Base-by-base conservation (phyloP, 2,113 vertebrate species). In the Cryptomyrus ogoouensis region DNA sequence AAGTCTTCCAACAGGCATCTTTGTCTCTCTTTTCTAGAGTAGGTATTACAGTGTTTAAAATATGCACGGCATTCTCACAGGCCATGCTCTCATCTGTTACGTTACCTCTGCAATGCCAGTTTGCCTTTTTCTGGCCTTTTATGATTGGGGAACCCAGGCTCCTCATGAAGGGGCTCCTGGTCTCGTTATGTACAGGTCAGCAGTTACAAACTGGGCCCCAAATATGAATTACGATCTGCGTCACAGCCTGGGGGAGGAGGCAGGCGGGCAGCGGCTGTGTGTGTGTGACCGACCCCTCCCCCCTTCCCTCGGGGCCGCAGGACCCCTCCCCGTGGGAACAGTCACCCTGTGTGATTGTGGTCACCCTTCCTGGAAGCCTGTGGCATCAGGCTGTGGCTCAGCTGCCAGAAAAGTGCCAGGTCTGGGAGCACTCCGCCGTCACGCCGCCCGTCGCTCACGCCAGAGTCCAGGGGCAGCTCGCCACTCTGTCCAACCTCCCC, bases 351-450 rank as follows among this genome's bases (percentile, higher is more conserved):
- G 95, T 94, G 94, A 94, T 94, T 95, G 95, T 94, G 95, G 95
- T 94, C 91, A 93, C 94, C 93, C 94, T 95, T 94, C 94, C 94
- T 95, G 95, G 95, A 96, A 95, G 95, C 94, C n/a, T 95, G 95
- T 91, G 95, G 95, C 94, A 92, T 92, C 92, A 93, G 92, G 92
- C 93, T 91, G 91, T 94, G 95, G 91, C 92, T 95, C 93, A 92
- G 91, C 92, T 62, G 94, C 94, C 93, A 93, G 93, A 94, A 93
- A 92, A 95, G 94, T 93, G 92, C 91, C 93, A 90, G 90, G 92
- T 27, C 49, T 50, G 62, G 84, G 86, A 92, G 93, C 90, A 90
- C 92, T 94, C 91, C 92, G 90, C 93, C 93, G 94, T 94, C 94
- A 96, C 94, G 94, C 94, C 93, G 91, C 93, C 91, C 89, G 92